A percentile compares a stretch with the other conserved stretches of the same genome.
Conservation (phyloP, 2,888 invertebrate genomes). For the Macrosoma leucophasiata region DNA sequence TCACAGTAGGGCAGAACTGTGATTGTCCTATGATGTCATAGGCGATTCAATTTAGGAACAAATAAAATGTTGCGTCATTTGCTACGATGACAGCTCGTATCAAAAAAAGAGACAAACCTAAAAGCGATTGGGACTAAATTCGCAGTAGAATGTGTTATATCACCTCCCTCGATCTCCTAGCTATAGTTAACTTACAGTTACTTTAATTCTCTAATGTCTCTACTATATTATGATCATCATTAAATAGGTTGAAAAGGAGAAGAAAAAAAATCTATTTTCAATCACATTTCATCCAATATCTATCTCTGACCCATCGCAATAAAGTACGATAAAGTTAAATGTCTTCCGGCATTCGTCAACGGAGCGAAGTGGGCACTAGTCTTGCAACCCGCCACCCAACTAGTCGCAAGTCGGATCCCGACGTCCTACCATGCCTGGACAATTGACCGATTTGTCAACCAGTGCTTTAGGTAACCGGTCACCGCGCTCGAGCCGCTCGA, state of each 20-base stretch:
- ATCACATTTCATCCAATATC: constrained; percentile 41
- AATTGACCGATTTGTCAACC: constrained; percentile 74
- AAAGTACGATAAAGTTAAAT: constrained; percentile 60
- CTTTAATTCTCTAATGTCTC: no score
- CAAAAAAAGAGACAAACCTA: not conserved
- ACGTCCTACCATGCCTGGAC: constrained; percentile 51
- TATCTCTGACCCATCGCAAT: constrained; percentile 55
- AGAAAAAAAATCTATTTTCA: constrained; percentile 37
- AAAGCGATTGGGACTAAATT: constrained; percentile 1
- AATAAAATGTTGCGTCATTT: not conserved
- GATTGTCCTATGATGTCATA: no score
- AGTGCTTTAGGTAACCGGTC: constrained; percentile 61
- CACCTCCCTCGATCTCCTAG: no score
- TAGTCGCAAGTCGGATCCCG: constrained; percentile 48
- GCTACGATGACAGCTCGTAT: not conserved
- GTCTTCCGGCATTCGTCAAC: constrained; percentile 67
- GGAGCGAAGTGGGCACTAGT: constrained; percentile 46
- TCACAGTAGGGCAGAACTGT: no score
- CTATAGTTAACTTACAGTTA: no score
- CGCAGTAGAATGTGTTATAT: no score
- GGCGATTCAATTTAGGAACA: no score
- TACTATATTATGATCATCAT: no score
- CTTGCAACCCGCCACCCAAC: constrained; percentile 61
- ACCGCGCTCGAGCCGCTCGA: constrained; percentile 40
- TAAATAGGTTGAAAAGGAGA: no score